These are phyloP conservation scores for Hiodon tergisus DNA, from an alignment of 2,113 vertebrate species.

Conservation along the genomic window DNA sequence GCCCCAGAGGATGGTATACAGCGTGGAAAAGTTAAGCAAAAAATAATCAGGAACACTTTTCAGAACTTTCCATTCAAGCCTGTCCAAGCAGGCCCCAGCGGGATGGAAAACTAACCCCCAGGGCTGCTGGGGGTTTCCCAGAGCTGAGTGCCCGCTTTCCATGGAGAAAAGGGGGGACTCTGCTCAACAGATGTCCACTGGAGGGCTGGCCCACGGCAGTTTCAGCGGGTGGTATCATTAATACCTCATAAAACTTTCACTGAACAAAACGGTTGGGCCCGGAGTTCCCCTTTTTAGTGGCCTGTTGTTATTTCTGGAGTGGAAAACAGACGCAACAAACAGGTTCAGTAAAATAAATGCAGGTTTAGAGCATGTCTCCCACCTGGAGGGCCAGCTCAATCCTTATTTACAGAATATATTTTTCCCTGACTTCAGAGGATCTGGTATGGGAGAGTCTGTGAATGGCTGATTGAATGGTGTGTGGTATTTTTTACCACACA, in stretches of 20 bases:
- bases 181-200: conserved; percentile 44
- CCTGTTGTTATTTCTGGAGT: conserved; percentile 38
- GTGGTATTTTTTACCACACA: no score
- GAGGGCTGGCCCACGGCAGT: conserved; percentile 50
- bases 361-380: no score
- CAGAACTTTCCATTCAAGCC: conserved; percentile 15
- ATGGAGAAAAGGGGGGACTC: conserved; percentile 35
- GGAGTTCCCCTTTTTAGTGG: conserved; percentile 43
- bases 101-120: conserved; percentile 22
- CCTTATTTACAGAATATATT: no score
- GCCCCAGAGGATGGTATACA: conserved; percentile 53
- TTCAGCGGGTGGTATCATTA: conserved; percentile 43
- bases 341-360: no score
- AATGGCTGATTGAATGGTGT: no score
- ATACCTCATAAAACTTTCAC: conserved; percentile 52
- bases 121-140: conserved; percentile 9
- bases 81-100: conserved; percentile 13
- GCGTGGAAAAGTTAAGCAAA: conserved; percentile 44
- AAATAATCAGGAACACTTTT: conserved; percentile 35
- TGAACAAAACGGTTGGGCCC: conserved; percentile 47
- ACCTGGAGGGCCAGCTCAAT: no score
- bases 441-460: no score
- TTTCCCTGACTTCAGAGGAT: no score
- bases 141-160: conserved; percentile 26
- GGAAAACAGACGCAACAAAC: conserved; percentile 17